A percentile compares a stretch with the other conserved stretches of the same genome.
Conservation (phyloP, 2,113 vertebrate genomes). For the Festucalex cinctus region DNA sequence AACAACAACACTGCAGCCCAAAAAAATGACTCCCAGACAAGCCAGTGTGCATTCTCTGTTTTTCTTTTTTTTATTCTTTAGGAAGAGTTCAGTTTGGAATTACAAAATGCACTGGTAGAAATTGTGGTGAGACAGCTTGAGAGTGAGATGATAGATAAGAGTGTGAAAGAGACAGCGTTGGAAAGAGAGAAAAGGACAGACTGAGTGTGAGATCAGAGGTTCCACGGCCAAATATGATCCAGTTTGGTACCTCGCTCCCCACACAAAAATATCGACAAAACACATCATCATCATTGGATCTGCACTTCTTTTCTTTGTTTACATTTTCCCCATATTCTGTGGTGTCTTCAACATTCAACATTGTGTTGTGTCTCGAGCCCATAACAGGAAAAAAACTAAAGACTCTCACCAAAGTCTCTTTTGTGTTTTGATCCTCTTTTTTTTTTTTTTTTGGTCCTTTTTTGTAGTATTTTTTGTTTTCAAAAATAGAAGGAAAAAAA, state of each 20-base stretch:
- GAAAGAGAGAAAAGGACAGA: constrained; percentile 44
- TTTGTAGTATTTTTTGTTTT: constrained; percentile 75
- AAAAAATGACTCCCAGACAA: constrained; percentile 36
- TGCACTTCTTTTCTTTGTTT: constrained; percentile 51
- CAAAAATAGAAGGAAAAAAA: constrained; percentile 88
- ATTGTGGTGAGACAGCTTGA: constrained; percentile 68
- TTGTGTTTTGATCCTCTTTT: constrained; percentile 67
- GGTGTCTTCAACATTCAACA: constrained; percentile 59
- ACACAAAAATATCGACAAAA: constrained; percentile 62
- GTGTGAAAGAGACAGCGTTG: constrained; percentile 50
- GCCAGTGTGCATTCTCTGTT: constrained; percentile 74
- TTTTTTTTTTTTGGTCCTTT: constrained; percentile 61
- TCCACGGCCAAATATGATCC: constrained; percentile 59
- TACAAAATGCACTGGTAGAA: constrained; percentile 82
- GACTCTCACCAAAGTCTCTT: constrained; percentile 69
- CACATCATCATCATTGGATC: constrained; percentile 55
- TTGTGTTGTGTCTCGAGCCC: constrained; percentile 70
- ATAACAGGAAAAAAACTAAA: constrained; percentile 67
- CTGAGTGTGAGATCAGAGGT: constrained; percentile 59
- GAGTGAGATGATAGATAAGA: constrained; percentile 58
- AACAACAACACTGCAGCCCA: neutral
- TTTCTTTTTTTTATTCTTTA: constrained; percentile 74
- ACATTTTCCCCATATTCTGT: constrained; percentile 18
- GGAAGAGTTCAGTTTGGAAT: constrained; percentile 78
- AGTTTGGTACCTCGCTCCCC: constrained; percentile 47